phyloP scores from a whole-genome alignment of 2,797 vertebrate species.

The Pseudocheirus occidentalis region DNA sequence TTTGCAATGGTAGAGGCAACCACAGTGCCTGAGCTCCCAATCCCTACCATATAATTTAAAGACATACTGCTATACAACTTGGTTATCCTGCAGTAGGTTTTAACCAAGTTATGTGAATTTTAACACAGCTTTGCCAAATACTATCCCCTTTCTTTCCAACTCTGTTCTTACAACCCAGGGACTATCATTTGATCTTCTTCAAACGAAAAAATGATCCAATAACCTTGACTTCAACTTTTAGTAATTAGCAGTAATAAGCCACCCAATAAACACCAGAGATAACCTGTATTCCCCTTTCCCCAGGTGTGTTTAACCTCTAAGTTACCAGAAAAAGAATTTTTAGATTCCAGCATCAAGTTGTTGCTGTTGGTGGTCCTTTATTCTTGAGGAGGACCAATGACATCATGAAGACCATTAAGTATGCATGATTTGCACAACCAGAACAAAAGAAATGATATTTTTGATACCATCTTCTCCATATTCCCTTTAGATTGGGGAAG shows the following conservation, averaged over 20 bases:
- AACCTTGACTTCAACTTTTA: conserved; percentile 8
- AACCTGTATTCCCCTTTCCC: background rate
- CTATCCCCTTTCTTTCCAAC: conserved; percentile 38
- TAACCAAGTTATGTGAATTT: conserved; percentile 40
- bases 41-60: conserved; percentile 21
- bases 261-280: background rate
- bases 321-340: conserved; percentile 38
- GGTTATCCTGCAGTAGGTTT: conserved; percentile 29
- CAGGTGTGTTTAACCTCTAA: background rate
- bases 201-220: background rate
- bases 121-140: conserved; percentile 27
- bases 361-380: background rate
- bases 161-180: conserved; percentile 31
- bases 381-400: background rate
- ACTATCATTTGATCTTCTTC: conserved; percentile 24
- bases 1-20: background rate
- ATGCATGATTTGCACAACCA: background rate
- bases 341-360: conserved; percentile 50
- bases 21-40: background rate
- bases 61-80: background rate
- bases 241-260: conserved; percentile 10
- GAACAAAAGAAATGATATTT: conserved; percentile 62
- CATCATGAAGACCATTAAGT: background rate
- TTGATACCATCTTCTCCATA: conserved; percentile 65
- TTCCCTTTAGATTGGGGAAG: conserved; percentile 63